Conservation (phyloP, 2,113 vertebrate genomes). For the Carassius carassius region DNA sequence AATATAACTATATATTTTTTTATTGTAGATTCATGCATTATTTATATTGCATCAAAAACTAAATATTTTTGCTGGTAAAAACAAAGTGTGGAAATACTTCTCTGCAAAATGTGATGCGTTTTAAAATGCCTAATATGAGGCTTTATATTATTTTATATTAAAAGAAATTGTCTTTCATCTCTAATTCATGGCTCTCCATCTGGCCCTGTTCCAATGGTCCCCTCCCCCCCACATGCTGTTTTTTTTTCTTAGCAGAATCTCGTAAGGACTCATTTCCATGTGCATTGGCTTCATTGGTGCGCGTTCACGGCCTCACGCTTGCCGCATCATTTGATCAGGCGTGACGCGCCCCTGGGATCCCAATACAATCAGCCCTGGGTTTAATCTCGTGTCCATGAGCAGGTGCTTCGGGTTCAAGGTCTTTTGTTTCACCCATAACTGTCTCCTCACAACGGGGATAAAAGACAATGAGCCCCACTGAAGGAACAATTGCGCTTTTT, state of each 20-base stretch:
- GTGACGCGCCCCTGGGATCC: constrained; percentile 47
- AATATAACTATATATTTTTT: no score
- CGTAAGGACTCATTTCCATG: constrained; percentile 46
- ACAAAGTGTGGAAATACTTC: no score
- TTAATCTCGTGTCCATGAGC: constrained; percentile 55
- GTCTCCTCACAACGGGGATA: constrained; percentile 54
- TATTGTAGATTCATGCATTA: no score
- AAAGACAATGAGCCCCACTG: constrained; percentile 48
- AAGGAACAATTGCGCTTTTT: constrained; percentile 52
- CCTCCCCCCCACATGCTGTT: constrained; percentile 22
- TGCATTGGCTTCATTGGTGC: constrained; percentile 43
- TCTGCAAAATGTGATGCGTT: no score
- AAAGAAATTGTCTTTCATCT: constrained; percentile 41
- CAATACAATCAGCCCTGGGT: constrained; percentile 44
- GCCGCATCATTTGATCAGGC: constrained; percentile 49
- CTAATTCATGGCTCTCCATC: constrained; percentile 57
- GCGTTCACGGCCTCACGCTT: constrained; percentile 35
- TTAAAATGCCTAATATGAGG: no score
- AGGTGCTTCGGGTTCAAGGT: constrained; percentile 56
- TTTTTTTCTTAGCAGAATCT: constrained; percentile 17
- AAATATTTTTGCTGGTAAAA: no score
- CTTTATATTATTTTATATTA: no score
- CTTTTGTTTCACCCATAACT: constrained; percentile 54
- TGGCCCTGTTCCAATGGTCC: constrained; percentile 33
- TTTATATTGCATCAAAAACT: no score